These are phyloP conservation scores for Lophotis ruficrista DNA, from an alignment of 2,113 vertebrate genomes.

Conservation along the genomic window DNA sequence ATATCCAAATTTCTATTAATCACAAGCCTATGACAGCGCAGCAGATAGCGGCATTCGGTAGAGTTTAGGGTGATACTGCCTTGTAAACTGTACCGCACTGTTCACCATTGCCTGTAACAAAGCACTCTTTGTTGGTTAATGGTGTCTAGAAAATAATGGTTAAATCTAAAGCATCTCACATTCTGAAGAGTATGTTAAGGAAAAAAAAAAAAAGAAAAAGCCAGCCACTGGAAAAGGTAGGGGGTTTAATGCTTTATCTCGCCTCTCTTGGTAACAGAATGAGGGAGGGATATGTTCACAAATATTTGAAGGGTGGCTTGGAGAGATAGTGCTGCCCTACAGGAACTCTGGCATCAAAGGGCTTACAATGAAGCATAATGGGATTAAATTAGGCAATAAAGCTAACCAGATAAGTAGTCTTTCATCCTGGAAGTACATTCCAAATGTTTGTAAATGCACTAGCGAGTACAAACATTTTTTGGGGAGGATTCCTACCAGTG, in stretches of 20 bases:
- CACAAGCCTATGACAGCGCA: background rate
- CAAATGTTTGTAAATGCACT: background rate
- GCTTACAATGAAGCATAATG: background rate
- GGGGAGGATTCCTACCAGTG: background rate
- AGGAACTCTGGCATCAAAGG: background rate
- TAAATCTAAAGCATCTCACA: conserved; percentile 11
- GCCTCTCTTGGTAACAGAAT: background rate
- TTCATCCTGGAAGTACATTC: background rate
- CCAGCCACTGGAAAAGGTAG: background rate
- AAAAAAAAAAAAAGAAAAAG: background rate
- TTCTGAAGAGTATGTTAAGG: background rate
- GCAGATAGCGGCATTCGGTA: background rate
- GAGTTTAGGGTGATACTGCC: background rate
- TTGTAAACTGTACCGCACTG: background rate
- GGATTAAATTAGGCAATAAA: background rate
- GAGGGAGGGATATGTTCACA: background rate
- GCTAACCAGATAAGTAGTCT: background rate
- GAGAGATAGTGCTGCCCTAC: background rate
- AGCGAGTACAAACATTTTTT: background rate
- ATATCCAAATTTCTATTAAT: background rate
- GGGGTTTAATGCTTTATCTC: background rate
- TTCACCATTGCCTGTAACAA: background rate
- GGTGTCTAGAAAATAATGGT: background rate
- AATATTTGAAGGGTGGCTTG: background rate
- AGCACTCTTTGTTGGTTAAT: background rate